A percentile compares a stretch with the other conserved stretches of the same genome.
phyloP scores from a whole-genome alignment of 2,888 invertebrate genomes.

The Luffia ferchaultella region DNA sequence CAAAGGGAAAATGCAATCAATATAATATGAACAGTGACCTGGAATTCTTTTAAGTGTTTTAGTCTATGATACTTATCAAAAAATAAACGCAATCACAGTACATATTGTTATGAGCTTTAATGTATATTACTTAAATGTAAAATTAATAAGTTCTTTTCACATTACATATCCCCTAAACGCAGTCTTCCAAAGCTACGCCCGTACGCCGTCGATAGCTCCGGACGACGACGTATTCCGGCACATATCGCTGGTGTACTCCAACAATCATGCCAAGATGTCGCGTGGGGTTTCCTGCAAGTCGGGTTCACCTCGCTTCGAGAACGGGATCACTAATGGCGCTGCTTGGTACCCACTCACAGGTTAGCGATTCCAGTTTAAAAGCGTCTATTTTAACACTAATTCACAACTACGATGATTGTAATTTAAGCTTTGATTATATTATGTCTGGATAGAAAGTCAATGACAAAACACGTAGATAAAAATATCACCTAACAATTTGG shows the following conservation, averaged over 20 bases:
- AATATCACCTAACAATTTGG: too few species aligned
- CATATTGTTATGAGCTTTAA: too few species aligned
- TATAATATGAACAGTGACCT: too few species aligned
- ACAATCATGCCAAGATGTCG: constrained; percentile 90
- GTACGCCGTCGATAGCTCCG: constrained; percentile 83
- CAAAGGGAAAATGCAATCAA: too few species aligned
- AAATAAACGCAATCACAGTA: too few species aligned
- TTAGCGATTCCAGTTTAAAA: constrained; percentile 14
- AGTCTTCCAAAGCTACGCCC: constrained; percentile 89
- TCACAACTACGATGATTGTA: neutral
- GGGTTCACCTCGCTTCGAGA: constrained; percentile 76
- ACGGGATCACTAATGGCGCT: constrained; percentile 95
- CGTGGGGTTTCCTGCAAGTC: constrained; percentile 83
- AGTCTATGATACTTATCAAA: too few species aligned
- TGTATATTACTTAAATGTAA: neutral
- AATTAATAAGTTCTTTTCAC: constrained; percentile 16
- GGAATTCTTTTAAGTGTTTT: too few species aligned
- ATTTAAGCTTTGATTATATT: neutral
- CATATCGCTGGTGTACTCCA: constrained; percentile 83
- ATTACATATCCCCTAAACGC: constrained; percentile 68
- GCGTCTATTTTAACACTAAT: too few species aligned
- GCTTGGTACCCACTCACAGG: constrained; percentile 91
- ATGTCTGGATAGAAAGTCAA: too few species aligned
- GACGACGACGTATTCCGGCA: constrained; percentile 94
- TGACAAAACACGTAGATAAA: too few species aligned